Evolutionary conservation across 2,797 vertebrate genomes (phyloP), one percentile per base, ranked within the genome.

Genomic region (Hemitrygon akajei): DNA sequence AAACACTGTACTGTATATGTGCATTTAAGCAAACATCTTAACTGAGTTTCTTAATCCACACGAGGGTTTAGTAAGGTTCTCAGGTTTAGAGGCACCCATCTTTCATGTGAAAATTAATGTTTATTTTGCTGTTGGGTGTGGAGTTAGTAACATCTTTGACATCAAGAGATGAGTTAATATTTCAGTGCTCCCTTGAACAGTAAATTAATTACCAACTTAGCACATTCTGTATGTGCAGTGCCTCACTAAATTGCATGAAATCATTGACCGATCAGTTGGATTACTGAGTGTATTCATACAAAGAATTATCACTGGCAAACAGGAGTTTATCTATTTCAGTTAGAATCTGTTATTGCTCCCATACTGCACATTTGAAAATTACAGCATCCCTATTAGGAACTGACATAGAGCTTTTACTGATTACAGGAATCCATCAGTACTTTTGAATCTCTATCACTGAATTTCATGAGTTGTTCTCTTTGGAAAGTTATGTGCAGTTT

Each of bases 361-460:
- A 75, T 76, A 71, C n/a, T 75, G 91, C 56, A 76, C 27, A 93
- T 30, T 14, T 75, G 73, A 93, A 93, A 58, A 93, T 76, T 76
- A 75, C 71, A 93, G 47, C 34, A 27, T 93, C 69, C 20, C 40
- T 93, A 56, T 75, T 93, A 40, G 91, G 37, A 71, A 56, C 58
- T 71, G 11, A 1, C 47, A 75, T 47, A 75, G 37, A 75, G 73
- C 71, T 56, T 47, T 75, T 76, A 30, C 71, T 56, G 69, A 93
- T 56, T 58, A 47, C 47, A n/a, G 27, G 71, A 76, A 93, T 75
- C 37, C 47, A 75, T 93, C 30, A 56, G 14, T 22, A 56, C 75
- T 18, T 92, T 63, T 87, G 30, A 92, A 92, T 75, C 89, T 56
- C 71, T 76, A 30, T n/a, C 14, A 63, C 56, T 87, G 58, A 37